Evolutionary conservation across 2,113 vertebrate genomes (phyloP), one percentile per base, ranked within the genome.

Genomic region (Pterophyllum scalare): DNA sequence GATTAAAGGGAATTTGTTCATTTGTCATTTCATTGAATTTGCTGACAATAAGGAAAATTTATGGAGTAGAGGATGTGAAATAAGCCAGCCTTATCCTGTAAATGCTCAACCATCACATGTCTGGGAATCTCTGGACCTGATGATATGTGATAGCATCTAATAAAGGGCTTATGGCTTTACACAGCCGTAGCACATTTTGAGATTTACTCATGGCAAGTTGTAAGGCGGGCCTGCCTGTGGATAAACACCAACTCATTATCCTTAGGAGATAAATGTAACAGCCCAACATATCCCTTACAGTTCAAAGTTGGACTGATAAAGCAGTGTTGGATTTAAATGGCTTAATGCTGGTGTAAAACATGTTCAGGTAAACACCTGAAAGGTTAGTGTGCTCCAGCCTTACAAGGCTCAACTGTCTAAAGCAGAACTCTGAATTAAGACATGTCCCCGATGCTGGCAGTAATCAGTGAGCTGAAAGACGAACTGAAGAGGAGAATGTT

Each of bases 291-390:
- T 38, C 67, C 20, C 46, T 33, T 40, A 62, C 43, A 76, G 31
- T 85, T 65, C 35, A 33, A 76, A 19, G 33, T 52, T n/a, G n/a
- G 19, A 20, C 65, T 72, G 80, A 83, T 83, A 75, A 80, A 88
- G 77, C 19, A 40, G 54, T 46, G 22, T 31, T 80, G 31, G 60
- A 59, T 72, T 82, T 61, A 77, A 65, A 58, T 3, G n/a, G 72
- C 59, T 87, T 65, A 74, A 60, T 0, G 57, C 54, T 24, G 60
- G 74, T 58, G 65, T 15, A 62, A 82, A 83, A 49, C 70, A 74
- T 31, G 62, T 86, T 59, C 46, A 61, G 75, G 86, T 84, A 84
- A 87, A 87, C 82, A 59, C 22, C 40, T 77, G 22, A 81, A 57
- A 86, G 56, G 79, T 89, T 74, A 75, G 19, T 5, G 74, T 7